phyloP scores from a whole-genome alignment of 2,888 invertebrate species.

The Alcis repandata region DNA sequence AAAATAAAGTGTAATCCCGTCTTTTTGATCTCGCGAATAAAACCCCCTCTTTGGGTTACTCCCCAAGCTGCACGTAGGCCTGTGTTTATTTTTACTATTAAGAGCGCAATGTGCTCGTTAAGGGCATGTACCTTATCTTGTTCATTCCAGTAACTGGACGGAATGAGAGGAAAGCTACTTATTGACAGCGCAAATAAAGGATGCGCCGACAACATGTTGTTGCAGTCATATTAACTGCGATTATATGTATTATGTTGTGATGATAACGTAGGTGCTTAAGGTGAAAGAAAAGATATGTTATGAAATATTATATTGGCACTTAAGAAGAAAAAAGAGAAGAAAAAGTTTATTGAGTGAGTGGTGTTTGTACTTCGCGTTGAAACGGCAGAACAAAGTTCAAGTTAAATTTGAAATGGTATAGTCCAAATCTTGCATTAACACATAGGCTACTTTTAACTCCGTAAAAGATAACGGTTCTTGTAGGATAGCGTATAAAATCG shows the following conservation, averaged over 20 bases:
- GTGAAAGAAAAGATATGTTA: background rate
- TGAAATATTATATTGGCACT: no score
- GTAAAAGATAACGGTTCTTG: no score
- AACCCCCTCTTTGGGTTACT: background rate
- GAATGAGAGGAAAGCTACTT: conserved; percentile 1
- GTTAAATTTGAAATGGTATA: no score
- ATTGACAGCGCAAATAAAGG: conserved; percentile 3
- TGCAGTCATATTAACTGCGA: conserved; percentile 8
- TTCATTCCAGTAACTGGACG: background rate
- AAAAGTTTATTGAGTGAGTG: no score
- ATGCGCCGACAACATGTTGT: background rate
- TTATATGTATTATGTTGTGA: background rate
- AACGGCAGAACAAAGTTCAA: no score
- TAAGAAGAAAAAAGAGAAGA: no score
- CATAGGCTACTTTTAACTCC: no score
- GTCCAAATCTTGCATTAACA: no score
- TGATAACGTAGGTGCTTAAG: background rate
- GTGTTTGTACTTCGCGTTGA: no score
- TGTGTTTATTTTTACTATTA: background rate
- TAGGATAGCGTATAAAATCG: no score
- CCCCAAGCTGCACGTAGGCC: conserved; percentile 3
- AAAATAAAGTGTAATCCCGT: no score
- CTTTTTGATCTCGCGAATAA: background rate
- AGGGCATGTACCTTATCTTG: conserved; percentile 1
- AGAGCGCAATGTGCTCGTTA: background rate